Percentiles rank a stretch among this genome's conserved stretches.
Conservation (phyloP, 2,888 invertebrate genomes). For the Dicyrtoma fusca region DNA sequence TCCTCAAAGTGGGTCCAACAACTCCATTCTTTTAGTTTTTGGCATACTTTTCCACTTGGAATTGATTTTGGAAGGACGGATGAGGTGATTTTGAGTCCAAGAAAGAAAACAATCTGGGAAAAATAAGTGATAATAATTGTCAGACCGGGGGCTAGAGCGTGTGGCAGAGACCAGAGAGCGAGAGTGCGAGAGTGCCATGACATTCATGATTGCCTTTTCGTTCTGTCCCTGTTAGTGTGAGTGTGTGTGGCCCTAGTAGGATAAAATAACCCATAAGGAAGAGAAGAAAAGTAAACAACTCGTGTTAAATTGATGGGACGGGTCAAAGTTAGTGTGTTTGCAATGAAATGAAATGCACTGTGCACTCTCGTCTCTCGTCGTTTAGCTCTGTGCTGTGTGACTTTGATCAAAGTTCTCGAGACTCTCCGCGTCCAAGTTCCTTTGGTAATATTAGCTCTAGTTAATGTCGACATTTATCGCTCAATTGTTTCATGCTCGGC, state of each 20-base stretch:
- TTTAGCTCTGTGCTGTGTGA: neutral
- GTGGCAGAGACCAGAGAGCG: neutral
- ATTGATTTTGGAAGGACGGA: no score
- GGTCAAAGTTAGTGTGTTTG: conserved; percentile 3
- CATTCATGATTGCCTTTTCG: no score
- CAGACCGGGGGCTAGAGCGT: neutral
- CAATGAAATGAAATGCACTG: neutral
- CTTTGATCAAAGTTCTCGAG: neutral
- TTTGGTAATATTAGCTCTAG: conserved; percentile 37
- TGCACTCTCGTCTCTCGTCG: neutral
- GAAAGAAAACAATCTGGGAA: neutral
- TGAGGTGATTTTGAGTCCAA: no score
- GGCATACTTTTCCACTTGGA: no score
- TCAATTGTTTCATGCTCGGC: conserved; percentile 34
- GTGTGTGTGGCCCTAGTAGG: neutral
- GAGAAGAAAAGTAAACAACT: neutral
- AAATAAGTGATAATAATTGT: no score
- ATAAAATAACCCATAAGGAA: no score
- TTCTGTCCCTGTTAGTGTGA: no score
- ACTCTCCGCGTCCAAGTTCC: conserved; percentile 24
- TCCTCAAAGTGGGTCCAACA: no score
- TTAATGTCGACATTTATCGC: conserved; percentile 44
- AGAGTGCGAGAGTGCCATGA: no score
- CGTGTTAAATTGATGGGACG: conserved; percentile 22
- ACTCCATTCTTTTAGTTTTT: no score